Conservation (phyloP, 2,888 invertebrate species). For the Hydrotaea cyrtoneurina region DNA sequence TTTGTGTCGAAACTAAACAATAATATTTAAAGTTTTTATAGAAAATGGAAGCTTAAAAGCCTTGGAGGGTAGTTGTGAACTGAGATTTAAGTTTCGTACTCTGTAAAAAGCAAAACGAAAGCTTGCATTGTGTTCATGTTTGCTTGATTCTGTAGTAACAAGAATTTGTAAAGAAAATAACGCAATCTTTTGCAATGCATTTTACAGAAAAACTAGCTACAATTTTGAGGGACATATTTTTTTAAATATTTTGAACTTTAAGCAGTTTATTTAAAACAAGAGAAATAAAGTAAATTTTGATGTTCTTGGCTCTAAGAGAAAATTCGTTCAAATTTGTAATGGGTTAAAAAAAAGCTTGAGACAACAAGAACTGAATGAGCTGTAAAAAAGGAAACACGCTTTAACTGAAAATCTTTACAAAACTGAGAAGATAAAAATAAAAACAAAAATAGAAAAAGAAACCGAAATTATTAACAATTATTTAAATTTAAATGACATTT, state of each 20-base stretch:
- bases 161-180: background rate
- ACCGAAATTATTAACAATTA: constrained; percentile 29
- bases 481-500: background rate
- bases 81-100: too few relatives aligned
- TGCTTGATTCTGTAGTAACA: background rate
- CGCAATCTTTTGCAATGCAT: background rate
- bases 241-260: background rate
- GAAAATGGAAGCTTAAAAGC: background rate
- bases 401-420: constrained; percentile 30
- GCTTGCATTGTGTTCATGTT: too few relatives aligned
- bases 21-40: background rate
- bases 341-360: too few relatives aligned
- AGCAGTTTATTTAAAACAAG: too few relatives aligned
- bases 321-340: too few relatives aligned
- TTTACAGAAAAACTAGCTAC: background rate
- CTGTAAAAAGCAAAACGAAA: too few relatives aligned
- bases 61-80: too few relatives aligned
- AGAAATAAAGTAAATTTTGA: too few relatives aligned
- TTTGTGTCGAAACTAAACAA: background rate
- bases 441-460: constrained; percentile 37
- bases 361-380: background rate
- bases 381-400: constrained; percentile 39
- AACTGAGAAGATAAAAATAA: constrained; percentile 1
- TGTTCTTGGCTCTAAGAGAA: background rate
- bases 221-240: too few relatives aligned